Conservation (phyloP, 2,888 invertebrate genomes). For the Digitonthophagus gazella region DNA sequence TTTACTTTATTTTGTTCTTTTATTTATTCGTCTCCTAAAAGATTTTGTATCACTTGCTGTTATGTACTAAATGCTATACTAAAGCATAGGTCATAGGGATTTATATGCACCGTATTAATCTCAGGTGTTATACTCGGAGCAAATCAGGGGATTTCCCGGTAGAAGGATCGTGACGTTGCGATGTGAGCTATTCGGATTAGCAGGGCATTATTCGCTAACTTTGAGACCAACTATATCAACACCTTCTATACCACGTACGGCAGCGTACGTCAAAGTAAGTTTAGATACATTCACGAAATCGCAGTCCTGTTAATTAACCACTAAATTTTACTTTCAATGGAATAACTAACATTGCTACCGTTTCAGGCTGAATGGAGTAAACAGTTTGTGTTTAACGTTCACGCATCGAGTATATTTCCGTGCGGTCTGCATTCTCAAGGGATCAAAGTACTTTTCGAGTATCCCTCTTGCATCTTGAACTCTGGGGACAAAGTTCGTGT, state of each 20-base stretch:
- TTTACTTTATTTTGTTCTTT: neutral
- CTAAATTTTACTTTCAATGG: neutral
- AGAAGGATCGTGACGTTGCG: conserved; percentile 65
- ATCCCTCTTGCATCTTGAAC: conserved; percentile 78
- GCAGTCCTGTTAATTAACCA: neutral
- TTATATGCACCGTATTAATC: conserved; percentile 24
- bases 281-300: neutral
- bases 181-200: conserved; percentile 79
- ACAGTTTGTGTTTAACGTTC: conserved; percentile 81
- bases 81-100: no score
- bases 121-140: conserved; percentile 74
- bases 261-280: conserved; percentile 67
- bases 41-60: neutral
- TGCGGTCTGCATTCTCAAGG: conserved; percentile 72
- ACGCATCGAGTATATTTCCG: conserved; percentile 79
- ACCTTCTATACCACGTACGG: conserved; percentile 63
- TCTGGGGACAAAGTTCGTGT: conserved; percentile 76
- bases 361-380: conserved; percentile 78
- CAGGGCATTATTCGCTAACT: conserved; percentile 77
- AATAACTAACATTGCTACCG: neutral
- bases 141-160: conserved; percentile 72
- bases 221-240: conserved; percentile 66
- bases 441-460: conserved; percentile 77
- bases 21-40: neutral
- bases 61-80: no score